Evolutionary conservation across 2,113 vertebrate genomes (phyloP), one percentile per base, ranked within the genome.

Genomic region (Tachuris rubrigastra): DNA sequence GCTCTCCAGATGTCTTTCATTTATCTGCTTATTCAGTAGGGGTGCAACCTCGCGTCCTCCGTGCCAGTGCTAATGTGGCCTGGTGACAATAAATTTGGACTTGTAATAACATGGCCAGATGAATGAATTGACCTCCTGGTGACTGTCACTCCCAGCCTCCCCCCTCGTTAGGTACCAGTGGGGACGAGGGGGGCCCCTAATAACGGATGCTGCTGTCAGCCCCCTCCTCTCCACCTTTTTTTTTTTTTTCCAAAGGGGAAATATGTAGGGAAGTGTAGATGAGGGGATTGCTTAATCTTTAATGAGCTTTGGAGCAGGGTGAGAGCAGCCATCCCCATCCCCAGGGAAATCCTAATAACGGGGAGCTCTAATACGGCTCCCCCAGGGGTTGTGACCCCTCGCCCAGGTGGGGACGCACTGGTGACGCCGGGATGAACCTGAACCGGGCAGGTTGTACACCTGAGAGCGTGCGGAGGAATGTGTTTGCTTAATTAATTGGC

Each of bases 401-500:
- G 2, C 30, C 12, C 53, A 12, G 89, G 75, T 12, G 5, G 83
- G 91, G 44, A 39, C 2, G 28, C 2, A 3, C 7, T 16, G 1
- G 46, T 2, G 47, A 37, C 33, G 42, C 67, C 1, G 15, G 84
- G 96, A 50, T 87, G 93, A 80, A 49, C 68, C 23, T 89, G 58
- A 41, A 21, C 25, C 14, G 96, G 95, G 96, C 83, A 59, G 44
- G 94, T 96, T 55, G 88, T 92, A 77, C 97, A 98, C 98, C 98
- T 98, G 98, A 98, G 98, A 98, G 95, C 96, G 71, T 86, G 90
- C 96, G 89, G 95, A 96, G 96, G 86, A 92, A 96, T 94, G 95
- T 88, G 93, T 97, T 96, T 95, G 95, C 97, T 98, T 98, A 98
- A 98, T 98, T 97, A 98, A 98, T 97, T 97, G 97, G 89, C 96